Base-by-base conservation (phyloP, 1,140 invertebrate genomes). In the Drosophila kikkawai region DNA sequence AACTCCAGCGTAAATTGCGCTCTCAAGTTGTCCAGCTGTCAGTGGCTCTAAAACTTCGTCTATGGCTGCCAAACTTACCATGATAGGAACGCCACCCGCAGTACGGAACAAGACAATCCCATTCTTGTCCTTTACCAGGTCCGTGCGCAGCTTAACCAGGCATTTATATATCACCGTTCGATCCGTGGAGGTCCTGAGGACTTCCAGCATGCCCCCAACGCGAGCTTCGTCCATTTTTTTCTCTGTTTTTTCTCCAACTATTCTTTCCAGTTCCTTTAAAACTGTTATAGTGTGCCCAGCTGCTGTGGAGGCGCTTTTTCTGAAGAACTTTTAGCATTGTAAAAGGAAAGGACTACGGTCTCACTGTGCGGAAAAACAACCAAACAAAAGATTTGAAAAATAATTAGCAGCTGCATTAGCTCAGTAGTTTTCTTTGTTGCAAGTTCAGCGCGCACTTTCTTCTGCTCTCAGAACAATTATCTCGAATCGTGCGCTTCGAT, bases 91-190 rank as follows among this genome's bases (percentile, higher is more conserved):
- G 41, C 92, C 92, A 57, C 90, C 86, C 11, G 82, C 82, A n/a
- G 66, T 66, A 12, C 84, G 78, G 63, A 93, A 93, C 26, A 92
- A 66, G 12, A 83, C 61, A 48, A 93, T 93, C 15, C 92, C 92
- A 69, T 91, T 82, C 57, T 82, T 87, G 66, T 92, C 90, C 66
- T 93, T 93, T 2, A 93, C 91, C 13, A 93, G 34, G 58, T 93
- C 92, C 1, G 91, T 93, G 13, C 92, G 92, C 17, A 93, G 53
- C 57, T 93, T 93, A 2, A 92, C 77, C 1, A 93, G 77, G 13
- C 88, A 92, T 75, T 93, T 91, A 50, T 91, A 81, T 45, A 93
- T 75, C 7, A 91, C 88, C 44, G 73, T 82, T 59, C 91, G 92
- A 68, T 93, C 92, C 7, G 79, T 80, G n/a, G 92, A 87, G 29